These are phyloP conservation scores for Erythrolamprus reginae DNA, from an alignment of 2,113 vertebrate species.

Conservation along the genomic window DNA sequence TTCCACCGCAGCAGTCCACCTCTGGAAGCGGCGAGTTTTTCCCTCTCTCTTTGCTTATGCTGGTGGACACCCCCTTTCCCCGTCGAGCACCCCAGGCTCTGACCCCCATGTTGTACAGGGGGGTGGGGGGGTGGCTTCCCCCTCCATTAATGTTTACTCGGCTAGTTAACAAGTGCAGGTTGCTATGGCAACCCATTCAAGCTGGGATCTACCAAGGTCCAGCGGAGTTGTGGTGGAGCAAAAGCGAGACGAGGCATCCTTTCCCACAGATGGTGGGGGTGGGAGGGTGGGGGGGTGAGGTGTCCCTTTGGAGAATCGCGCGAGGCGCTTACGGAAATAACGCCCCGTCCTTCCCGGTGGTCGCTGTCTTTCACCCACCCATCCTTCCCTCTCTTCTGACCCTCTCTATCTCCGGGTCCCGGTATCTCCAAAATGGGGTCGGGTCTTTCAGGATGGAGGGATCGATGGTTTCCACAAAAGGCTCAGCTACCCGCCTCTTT, in stretches of 20 bases:
- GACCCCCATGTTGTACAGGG: not conserved
- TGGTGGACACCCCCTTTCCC: not conserved
- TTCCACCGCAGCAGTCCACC: too few species aligned
- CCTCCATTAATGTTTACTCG: slow-evolving; percentile 57
- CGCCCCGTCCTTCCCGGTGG: not conserved
- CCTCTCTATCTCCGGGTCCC: not conserved
- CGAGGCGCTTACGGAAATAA: not conserved
- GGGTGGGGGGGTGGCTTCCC: too few species aligned
- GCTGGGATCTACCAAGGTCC: slow-evolving; percentile 40
- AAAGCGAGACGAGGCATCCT: slow-evolving; percentile 28
- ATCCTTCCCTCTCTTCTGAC: too few species aligned
- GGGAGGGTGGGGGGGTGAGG: slow-evolving; percentile 31
- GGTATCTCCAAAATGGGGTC: too few species aligned
- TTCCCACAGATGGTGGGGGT: slow-evolving; percentile 10
- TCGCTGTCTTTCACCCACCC: not conserved
- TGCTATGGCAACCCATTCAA: slow-evolving; percentile 53
- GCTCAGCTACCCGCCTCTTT: not conserved
- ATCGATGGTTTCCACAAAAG: not conserved
- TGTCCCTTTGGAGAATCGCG: slow-evolving; percentile 16
- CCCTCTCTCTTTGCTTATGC: not conserved
- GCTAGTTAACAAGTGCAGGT: slow-evolving; percentile 49
- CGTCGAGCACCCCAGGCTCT: not conserved
- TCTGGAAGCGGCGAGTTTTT: too few species aligned
- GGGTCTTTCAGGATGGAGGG: not conserved
- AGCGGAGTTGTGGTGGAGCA: slow-evolving; percentile 16